Conservation (phyloP, 2,888 invertebrate species). For the Deroplatys truncata region DNA sequence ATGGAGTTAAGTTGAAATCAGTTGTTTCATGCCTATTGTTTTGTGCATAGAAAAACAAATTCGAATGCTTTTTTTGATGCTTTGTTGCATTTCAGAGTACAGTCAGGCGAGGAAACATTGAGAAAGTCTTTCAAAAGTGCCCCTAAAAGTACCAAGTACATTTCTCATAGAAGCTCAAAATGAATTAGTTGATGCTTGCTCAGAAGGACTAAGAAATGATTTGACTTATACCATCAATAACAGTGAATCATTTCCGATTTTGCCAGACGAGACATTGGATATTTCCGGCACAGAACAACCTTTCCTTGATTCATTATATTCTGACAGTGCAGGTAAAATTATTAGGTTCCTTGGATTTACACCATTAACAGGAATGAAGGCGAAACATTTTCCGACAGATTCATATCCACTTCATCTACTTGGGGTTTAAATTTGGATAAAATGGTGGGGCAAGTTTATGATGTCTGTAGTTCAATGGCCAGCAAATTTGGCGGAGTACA, state of each 20-base stretch:
- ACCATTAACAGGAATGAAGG: not conserved
- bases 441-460: not conserved
- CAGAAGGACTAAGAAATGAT: not conserved
- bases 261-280: not conserved
- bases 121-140: too few relatives aligned
- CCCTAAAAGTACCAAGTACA: not conserved
- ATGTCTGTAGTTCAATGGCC: not conserved
- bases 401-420: not conserved
- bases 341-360: not conserved
- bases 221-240: not conserved
- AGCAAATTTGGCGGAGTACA: not conserved
- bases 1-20: not conserved
- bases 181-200: not conserved
- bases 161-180: not conserved
- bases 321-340: not conserved
- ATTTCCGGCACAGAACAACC: not conserved
- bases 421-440: not conserved
- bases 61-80: not conserved
- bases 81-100: not conserved
- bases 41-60: not conserved
- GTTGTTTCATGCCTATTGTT: not conserved
- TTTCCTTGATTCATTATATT: not conserved
- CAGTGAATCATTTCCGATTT: not conserved
- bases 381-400: not conserved
- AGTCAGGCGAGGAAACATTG: not conserved